Evolutionary conservation across 2,113 vertebrate genomes (phyloP).

Genomic region (Octodon degus): DNA sequence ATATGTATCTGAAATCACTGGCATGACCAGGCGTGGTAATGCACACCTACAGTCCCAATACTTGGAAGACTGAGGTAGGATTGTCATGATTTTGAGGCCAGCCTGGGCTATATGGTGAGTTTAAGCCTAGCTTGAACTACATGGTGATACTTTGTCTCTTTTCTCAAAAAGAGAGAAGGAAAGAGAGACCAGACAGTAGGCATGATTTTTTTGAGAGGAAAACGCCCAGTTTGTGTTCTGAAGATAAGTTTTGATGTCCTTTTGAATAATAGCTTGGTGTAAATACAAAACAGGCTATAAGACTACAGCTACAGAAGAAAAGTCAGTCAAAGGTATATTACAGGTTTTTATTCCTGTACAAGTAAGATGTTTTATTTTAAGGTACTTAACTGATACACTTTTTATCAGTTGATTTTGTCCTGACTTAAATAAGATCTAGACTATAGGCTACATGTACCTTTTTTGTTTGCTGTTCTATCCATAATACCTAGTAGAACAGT

Average conservation of each 20-base stretch:
- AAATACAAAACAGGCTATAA: conserved; percentile 42
- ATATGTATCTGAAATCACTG: conserved; percentile 16
- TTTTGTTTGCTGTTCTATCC: conserved; percentile 41
- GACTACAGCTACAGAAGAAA: not conserved
- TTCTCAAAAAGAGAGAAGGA: not conserved
- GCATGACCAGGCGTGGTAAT: not conserved
- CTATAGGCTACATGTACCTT: not conserved
- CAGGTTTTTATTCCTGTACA: conserved; percentile 41
- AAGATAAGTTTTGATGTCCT: conserved; percentile 19
- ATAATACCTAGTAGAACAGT: not conserved
- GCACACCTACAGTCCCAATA: not conserved
- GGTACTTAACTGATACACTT: not conserved
- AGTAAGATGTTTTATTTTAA: conserved; percentile 41
- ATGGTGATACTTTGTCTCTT: not conserved
- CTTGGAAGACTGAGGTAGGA: not conserved
- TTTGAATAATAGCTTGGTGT: not conserved
- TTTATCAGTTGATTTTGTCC: conserved; percentile 1
- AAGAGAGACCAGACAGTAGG: not conserved
- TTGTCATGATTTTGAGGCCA: not conserved
- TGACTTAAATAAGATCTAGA: conserved; percentile 56
- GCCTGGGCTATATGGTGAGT: not conserved
- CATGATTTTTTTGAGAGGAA: not conserved
- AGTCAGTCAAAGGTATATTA: conserved; percentile 10
- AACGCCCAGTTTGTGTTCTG: conserved; percentile 11
- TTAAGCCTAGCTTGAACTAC: not conserved